Evolutionary conservation across 1,140 invertebrate species (phyloP), one percentile per base, ranked within the genome.

Genomic region (Babylonia areolata): DNA sequence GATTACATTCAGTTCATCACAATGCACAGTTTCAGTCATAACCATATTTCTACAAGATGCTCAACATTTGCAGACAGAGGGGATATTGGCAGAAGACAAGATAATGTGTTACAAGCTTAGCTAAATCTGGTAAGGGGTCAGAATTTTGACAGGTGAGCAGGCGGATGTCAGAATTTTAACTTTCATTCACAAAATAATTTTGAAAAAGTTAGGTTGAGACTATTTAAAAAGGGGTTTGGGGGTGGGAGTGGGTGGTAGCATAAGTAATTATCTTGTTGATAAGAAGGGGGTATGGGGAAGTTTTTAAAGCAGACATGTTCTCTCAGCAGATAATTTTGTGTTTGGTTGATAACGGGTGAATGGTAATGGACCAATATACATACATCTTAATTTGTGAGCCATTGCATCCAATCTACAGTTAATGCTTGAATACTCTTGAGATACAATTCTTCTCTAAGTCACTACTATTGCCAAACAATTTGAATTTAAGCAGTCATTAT

Each of bases 1-100:
- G 35, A 73, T 73, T 73, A 73, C 71, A 73, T 35, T 73, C 71
- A 73, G 31, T 12, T 73, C 71, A 73, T 73, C 71, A 35, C 71
- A 73, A 73, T 37, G 31, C 71, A 73, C 33, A 73, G 31, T 73
- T 69, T 5, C 28, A 5, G 5, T 69, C 64, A 69, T 31, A 11
- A 69, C 28, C 71, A 35, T 73, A 12, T 23, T 12, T 64, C 17
- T 64, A 23, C 17, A 28, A 5, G 23, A 64, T n/a, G 28, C 58
- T 28, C 17, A 5, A 64, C 5, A 64, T n/a, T n/a, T n/a, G n/a
- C 15, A 23, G 58, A 23, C 0, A 23, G 2, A 0, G 9, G 9
- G 58, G 58, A n/a, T 23, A 23, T 5, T 23, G 28, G 58, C 20
- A 28, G 12, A 2, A 64, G 46, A 51, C 46, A 51, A 17, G 46